These are phyloP conservation scores for Ploceus nigricollis DNA, from an alignment of 2,113 vertebrate genomes.

Conservation along the genomic window DNA sequence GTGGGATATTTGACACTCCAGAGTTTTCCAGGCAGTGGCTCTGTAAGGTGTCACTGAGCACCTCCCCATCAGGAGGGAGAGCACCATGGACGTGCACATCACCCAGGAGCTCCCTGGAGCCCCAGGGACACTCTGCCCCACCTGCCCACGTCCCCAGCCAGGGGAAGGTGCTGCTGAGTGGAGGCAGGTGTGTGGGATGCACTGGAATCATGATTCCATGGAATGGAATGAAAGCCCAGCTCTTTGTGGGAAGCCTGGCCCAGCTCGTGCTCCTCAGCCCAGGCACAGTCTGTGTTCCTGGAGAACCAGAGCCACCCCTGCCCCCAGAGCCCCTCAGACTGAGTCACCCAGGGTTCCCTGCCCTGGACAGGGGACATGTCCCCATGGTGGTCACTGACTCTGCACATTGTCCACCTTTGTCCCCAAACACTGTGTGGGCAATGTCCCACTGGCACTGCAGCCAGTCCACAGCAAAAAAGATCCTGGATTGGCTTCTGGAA, in stretches of 20 bases:
- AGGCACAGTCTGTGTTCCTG: rapidly evolving
- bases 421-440: background rate
- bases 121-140: rapidly evolving
- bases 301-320: background rate
- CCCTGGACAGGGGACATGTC: rapidly evolving
- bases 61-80: background rate
- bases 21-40: background rate
- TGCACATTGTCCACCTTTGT: rapidly evolving
- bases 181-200: rapidly evolving
- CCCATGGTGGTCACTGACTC: rapidly evolving
- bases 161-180: background rate
- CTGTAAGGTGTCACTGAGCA: background rate
- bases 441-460: background rate
- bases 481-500: background rate
- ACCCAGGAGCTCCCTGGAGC: background rate
- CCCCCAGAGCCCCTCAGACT: background rate
- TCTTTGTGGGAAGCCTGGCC: background rate
- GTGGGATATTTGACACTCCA: background rate
- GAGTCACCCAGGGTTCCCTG: rapidly evolving
- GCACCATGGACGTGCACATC: rapidly evolving
- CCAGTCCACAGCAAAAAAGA: rapidly evolving
- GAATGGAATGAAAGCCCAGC: background rate
- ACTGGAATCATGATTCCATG: rapidly evolving
- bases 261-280: background rate
- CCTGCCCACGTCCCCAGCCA: background rate